Conservation (phyloP, 2,888 invertebrate species). For the Ophraella communa region DNA sequence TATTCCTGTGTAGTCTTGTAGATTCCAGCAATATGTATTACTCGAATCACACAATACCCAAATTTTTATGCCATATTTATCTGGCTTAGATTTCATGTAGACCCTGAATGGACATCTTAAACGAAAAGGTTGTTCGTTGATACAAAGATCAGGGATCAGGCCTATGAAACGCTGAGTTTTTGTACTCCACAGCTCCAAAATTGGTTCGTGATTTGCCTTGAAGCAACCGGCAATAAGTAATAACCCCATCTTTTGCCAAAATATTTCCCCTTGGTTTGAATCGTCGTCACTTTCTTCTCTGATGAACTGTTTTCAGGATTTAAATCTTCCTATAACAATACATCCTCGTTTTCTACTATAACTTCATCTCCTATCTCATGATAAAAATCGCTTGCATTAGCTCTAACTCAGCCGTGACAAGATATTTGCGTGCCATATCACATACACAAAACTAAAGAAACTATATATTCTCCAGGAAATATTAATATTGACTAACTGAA, state of each 20-base stretch:
- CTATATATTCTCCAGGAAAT: no score
- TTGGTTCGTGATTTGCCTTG: not conserved
- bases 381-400: no score
- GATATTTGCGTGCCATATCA: no score
- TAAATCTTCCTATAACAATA: no score
- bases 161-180: not conserved
- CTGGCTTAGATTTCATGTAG: not conserved
- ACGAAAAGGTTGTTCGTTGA: not conserved
- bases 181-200: not conserved
- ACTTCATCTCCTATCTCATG: no score
- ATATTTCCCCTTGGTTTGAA: not conserved
- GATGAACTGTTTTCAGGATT: no score
- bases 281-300: no score
- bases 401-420: no score
- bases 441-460: no score
- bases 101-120: not conserved
- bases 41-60: not conserved
- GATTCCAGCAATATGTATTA: conserved; percentile 4
- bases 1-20: no score
- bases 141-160: not conserved
- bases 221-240: conserved; percentile 1
- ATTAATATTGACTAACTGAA: no score
- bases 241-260: not conserved
- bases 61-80: conserved; percentile 4
- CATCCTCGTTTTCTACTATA: no score